Base-by-base conservation (phyloP, 2,888 invertebrate genomes). In the Melanotus villosus region DNA sequence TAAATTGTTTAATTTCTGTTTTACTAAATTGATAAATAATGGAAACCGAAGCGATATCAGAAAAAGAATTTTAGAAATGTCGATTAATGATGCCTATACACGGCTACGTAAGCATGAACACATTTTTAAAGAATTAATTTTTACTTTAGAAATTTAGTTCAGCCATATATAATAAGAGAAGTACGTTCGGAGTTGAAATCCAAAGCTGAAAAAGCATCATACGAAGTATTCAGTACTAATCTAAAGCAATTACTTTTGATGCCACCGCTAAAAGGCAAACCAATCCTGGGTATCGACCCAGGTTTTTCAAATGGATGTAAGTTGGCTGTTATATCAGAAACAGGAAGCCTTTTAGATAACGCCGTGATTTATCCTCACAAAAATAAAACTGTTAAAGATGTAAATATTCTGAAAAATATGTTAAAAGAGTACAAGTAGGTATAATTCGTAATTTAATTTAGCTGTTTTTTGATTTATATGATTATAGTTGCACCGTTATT, bases 291-390 rank as follows among this genome's bases (percentile, higher is more conserved):
- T 0, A 88, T 98, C 57, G 98, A 98, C 86, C 98, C 98, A 0
- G 97, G 98, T 0, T 97, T 92, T 81, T 87, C 85, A 70, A 92
- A 95, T 80, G 97, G 97, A 0, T 97, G 97, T 81, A 98, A 98
- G 88, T 85, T 93, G 38, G 97, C 96, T 1, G 86, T 96, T 3
- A 91, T 96, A 69, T 91, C 92, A 9, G 86, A 89, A 62, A 90
- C 89, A 57, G 94, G 94, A 0, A 88, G 89, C 70, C 89, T 94
- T 41, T 81, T 95, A 19, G 89, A 90, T 16, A 91, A 90, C 0
- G 88, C 86, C 58, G 90, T 93, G 0, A 88, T 95, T 63, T 89
- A 92, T 85, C 92, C 94, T 0, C 88, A 88, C 70, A 82, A 84
- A 1, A 84, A 84, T 38, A 82, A 83, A 0, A 80, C 81, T 43